These are phyloP conservation scores for Nysson spinosus DNA, from an alignment of 2,888 invertebrate species.

Conservation along the genomic window DNA sequence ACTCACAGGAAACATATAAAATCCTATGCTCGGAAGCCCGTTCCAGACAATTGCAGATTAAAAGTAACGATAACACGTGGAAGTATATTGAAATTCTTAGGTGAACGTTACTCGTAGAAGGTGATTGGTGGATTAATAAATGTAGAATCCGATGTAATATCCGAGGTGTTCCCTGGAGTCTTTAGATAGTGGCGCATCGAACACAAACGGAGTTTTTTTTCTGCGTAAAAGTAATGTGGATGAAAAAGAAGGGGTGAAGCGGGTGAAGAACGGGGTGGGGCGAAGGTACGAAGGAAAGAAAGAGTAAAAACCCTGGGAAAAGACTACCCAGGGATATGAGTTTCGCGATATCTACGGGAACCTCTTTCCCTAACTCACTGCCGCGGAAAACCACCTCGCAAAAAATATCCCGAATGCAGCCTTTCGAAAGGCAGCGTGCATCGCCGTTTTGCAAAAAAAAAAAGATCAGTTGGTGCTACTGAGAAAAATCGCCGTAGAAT, in stretches of 20 bases:
- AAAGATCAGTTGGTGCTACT: no score
- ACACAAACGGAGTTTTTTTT: constrained; percentile 42
- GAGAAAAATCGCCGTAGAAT: no score
- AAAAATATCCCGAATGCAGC: neutral
- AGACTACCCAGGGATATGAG: constrained; percentile 57
- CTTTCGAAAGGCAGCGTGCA: constrained; percentile 18
- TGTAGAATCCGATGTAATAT: constrained; percentile 42
- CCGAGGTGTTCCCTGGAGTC: constrained; percentile 40
- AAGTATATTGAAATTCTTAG: no score
- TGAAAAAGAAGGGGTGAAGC: constrained; percentile 7
- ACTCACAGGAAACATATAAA: no score
- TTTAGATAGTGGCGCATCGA: constrained; percentile 37
- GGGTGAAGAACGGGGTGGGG: constrained; percentile 15
- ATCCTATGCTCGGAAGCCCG: no score
- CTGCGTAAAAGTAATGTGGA: constrained; percentile 39
- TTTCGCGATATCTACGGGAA: constrained; percentile 49
- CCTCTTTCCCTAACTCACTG: constrained; percentile 52
- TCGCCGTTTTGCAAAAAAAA: no score
- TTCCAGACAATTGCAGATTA: no score
- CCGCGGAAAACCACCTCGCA: constrained; percentile 11
- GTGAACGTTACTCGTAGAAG: neutral
- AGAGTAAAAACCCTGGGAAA: constrained; percentile 43
- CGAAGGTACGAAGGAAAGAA: no score
- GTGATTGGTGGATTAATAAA: constrained; percentile 41
- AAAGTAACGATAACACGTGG: no score